A percentile compares a stretch with the other conserved stretches of the same genome.
Evolutionary conservation across 2,888 invertebrate species (phyloP).

Genomic region (Stegana nigrithorax): DNA sequence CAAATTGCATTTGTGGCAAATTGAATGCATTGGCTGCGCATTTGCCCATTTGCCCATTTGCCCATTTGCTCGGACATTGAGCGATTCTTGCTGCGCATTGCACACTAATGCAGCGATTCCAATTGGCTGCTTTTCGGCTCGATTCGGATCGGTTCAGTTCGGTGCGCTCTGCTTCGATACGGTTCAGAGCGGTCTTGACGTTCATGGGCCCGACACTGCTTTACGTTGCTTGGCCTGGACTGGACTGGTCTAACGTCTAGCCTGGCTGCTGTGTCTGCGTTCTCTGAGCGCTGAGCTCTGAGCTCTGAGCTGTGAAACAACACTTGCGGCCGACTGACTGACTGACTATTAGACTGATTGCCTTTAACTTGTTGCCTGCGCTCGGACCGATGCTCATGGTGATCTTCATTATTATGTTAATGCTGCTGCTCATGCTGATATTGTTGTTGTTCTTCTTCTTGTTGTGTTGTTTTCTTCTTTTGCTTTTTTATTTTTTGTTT

Average conservation of each 20-base stretch:
- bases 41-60: not conserved
- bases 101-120: too few species aligned
- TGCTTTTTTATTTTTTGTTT: slow-evolving; percentile 35
- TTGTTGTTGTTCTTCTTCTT: slow-evolving; percentile 25
- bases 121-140: too few species aligned
- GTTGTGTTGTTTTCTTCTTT: too few species aligned
- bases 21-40: not conserved
- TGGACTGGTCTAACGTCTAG: too few species aligned
- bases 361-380: slow-evolving; percentile 34
- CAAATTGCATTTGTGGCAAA: not conserved
- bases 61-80: not conserved
- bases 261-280: too few species aligned
- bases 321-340: slow-evolving; percentile 24
- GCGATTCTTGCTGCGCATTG: not conserved
- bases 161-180: too few species aligned
- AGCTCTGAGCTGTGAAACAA: too few species aligned
- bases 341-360: slow-evolving; percentile 49
- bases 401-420: not conserved
- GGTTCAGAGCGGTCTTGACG: too few species aligned
- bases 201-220: too few species aligned
- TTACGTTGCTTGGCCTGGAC: too few species aligned
- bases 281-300: too few species aligned
- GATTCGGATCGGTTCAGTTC: too few species aligned
- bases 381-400: not conserved
- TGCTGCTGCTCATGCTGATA: slow-evolving; percentile 19